These are phyloP conservation scores for Alcis repandata DNA, from an alignment of 2,888 invertebrate species.

Conservation along the genomic window DNA sequence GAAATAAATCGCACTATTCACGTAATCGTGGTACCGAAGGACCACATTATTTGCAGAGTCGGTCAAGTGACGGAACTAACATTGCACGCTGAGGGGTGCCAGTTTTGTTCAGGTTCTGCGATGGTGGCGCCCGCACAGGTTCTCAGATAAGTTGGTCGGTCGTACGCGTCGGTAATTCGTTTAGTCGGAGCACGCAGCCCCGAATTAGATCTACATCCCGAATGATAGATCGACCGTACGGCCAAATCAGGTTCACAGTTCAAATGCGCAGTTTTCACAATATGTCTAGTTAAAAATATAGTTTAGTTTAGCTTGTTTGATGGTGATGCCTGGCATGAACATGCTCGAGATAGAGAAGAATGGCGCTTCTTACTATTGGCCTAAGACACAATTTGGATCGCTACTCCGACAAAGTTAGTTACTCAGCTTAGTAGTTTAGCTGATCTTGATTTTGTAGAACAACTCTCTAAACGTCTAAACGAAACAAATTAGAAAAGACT, in stretches of 20 bases:
- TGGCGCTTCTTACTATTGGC: no score
- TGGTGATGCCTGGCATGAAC: no score
- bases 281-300: no score
- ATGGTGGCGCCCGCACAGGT: not conserved
- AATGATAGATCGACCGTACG: constrained; percentile 73
- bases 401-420: no score
- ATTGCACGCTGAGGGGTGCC: not conserved
- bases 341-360: not conserved
- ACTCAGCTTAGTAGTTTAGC: no score
- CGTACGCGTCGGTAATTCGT: constrained; percentile 70
- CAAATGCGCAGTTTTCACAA: not conserved
- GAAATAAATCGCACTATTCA: constrained; percentile 70
- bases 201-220: constrained; percentile 80
- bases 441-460: no score
- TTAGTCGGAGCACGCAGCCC: constrained; percentile 71
- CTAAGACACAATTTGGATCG: no score
- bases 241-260: constrained; percentile 38
- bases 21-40: constrained; percentile 55
- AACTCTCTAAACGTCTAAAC: no score
- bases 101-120: not conserved
- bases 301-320: no score
- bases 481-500: no score
- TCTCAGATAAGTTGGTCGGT: not conserved
- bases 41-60: not conserved
- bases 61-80: not conserved